Evolutionary conservation across 2,797 vertebrate species (phyloP), one percentile per base, ranked within the genome.

Genomic region (Zalophus californianus): DNA sequence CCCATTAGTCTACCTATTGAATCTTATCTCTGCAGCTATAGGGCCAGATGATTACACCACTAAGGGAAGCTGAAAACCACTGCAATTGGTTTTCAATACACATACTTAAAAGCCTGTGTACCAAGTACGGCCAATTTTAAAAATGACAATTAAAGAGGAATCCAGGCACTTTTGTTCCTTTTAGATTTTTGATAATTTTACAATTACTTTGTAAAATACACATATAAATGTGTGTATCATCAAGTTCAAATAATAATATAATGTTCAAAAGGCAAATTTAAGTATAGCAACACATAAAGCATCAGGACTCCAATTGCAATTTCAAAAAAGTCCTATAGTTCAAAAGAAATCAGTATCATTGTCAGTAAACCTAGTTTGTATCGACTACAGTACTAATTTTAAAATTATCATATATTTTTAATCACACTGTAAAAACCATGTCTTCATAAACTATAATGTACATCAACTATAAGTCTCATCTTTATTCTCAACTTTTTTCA

Each of bases 281-380:
- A 72, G 73, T 56, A 87, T 48, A 95, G 86, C 32, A 78, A 2
- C 29, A 80, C 7, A 80, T 44, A 83, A 79, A 86, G 54, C 60
- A 29, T 32, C 32, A 86, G 27, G 20, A 25, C 23, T 70, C 29
- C 70, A 95, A 60, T 86, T 83, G 91, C 0, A 96, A 44, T 80
- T 96, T 94, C 80, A 94, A 92, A 97, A 23, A 70, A 66, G 86
- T 78, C 78, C 68, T 60, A 21, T 14, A 78, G 38, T 84, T 91
- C 92, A 84, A 97, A 97, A 94, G 32, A 75, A 87, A 91, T 96
- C 2, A 86, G 52, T 50, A 60, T 77, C 38, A 73, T 79, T 92
- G 58, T 56, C 91, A 91, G 58, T 60, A 97, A 97, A 78, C 48
- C 44, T 93, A 95, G 54, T 87, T 94, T 91, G 60, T 66, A 92